Percentiles rank a stretch among this genome's conserved stretches.
phyloP scores from a whole-genome alignment of 2,888 invertebrate genomes.

The Baronia brevicornis region DNA sequence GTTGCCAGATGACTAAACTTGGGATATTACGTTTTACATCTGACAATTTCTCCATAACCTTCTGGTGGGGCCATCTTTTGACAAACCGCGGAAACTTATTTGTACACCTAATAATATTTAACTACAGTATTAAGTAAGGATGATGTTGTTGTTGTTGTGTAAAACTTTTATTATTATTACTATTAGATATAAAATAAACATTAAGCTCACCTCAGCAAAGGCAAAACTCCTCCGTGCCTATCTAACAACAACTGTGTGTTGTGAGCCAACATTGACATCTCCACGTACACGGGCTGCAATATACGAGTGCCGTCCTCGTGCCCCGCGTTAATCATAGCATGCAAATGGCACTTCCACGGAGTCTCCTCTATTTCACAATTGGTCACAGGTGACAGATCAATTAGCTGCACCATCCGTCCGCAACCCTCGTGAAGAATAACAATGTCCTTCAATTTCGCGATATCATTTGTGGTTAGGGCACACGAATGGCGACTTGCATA shows the following conservation, averaged over 20 bases:
- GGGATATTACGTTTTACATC: no score
- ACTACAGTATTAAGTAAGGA: no score
- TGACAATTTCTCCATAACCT: no score
- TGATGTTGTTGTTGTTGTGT: no score
- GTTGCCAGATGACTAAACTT: no score
- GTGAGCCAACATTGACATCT: slow-evolving; percentile 78
- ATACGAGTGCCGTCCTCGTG: slow-evolving; percentile 63
- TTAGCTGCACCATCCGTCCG: slow-evolving; percentile 58
- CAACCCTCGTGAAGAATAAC: slow-evolving; percentile 65
- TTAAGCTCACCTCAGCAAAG: slow-evolving; percentile 86
- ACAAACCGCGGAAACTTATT: no score
- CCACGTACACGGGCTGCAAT: slow-evolving; percentile 81
- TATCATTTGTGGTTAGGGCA: slow-evolving; percentile 81
- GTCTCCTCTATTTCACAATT: slow-evolving; percentile 58
- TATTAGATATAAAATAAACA: no score
- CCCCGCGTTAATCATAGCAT: slow-evolving; percentile 43
- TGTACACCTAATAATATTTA: no score
- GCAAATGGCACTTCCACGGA: slow-evolving; percentile 72
- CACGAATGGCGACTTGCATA: slow-evolving; percentile 88
- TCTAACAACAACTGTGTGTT: slow-evolving; percentile 81
- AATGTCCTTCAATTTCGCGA: slow-evolving; percentile 85
- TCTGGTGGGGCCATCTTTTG: no score
- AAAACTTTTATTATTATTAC: no score
- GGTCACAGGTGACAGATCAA: slow-evolving; percentile 50
- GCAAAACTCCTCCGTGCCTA: slow-evolving; percentile 85